phyloP scores from a whole-genome alignment of 2,888 invertebrate genomes.

The Peribatodes rhomboidaria region DNA sequence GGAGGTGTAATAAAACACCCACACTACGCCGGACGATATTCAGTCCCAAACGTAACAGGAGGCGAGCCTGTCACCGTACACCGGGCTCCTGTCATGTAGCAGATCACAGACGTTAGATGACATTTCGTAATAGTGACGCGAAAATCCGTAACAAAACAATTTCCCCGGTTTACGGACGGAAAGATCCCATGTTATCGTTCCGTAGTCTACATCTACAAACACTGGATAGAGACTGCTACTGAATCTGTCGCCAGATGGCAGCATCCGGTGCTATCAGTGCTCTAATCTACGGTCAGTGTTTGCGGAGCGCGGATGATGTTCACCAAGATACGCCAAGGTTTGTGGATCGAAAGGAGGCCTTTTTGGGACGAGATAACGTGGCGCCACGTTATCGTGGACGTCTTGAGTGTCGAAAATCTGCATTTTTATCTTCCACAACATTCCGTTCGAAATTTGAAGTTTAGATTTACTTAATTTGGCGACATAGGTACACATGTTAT shows the following conservation, averaged over 20 bases:
- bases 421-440: conserved; percentile 22
- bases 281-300: conserved; percentile 85
- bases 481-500: too few species aligned
- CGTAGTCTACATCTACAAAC: conserved; percentile 49
- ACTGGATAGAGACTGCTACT: conserved; percentile 53
- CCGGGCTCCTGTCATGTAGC: too few species aligned
- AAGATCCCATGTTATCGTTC: conserved; percentile 61
- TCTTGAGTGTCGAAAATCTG: conserved; percentile 26
- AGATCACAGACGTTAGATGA: too few species aligned
- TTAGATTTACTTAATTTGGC: not conserved
- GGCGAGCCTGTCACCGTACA: too few species aligned
- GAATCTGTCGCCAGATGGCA: conserved; percentile 55
- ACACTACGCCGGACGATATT: too few species aligned
- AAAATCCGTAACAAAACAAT: conserved; percentile 15
- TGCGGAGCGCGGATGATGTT: conserved; percentile 66
- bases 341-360: conserved; percentile 33
- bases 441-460: not conserved
- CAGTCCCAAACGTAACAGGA: too few species aligned
- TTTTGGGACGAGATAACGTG: conserved; percentile 45
- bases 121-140: conserved; percentile 21
- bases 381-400: conserved; percentile 51
- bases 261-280: conserved; percentile 83
- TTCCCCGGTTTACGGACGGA: conserved; percentile 47
- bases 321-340: conserved; percentile 68
- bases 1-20: too few species aligned